These are phyloP conservation scores for Urocolius indicus DNA, from an alignment of 2,113 vertebrate species.

Conservation along the genomic window DNA sequence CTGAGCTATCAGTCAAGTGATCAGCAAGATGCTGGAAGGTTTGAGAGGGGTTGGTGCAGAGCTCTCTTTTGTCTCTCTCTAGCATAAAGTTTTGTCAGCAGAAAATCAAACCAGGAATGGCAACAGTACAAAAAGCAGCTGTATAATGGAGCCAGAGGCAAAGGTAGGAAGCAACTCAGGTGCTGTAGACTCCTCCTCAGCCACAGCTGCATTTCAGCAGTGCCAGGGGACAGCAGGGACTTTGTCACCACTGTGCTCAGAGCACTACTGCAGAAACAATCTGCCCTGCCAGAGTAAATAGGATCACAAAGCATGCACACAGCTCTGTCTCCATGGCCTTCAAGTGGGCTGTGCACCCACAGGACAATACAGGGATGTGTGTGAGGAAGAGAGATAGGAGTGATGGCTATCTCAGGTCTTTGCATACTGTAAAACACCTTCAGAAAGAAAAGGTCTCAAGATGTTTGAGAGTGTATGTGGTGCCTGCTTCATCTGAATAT, in stretches of 20 bases:
- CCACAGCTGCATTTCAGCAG: background rate
- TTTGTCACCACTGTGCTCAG: background rate
- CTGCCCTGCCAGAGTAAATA: background rate
- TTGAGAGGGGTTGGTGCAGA: background rate
- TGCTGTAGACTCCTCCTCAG: background rate
- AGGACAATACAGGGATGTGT: slow-evolving; percentile 61
- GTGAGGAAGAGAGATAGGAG: slow-evolving; percentile 41
- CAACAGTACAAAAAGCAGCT: background rate
- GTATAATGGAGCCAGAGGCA: background rate
- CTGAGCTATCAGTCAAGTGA: background rate
- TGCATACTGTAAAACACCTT: background rate
- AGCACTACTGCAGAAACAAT: background rate
- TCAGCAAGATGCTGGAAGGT: background rate
- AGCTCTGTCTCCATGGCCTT: background rate
- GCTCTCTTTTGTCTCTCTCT: background rate
- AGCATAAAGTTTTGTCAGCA: background rate
- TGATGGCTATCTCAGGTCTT: background rate
- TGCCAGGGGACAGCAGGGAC: background rate
- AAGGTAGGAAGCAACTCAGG: background rate
- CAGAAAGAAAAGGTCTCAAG: background rate
- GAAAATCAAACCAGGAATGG: background rate
- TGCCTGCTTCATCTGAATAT: background rate
- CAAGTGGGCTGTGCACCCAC: background rate
- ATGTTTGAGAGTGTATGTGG: background rate
- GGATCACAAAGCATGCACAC: background rate